Base-by-base conservation (phyloP, 23 tunicate genomes). In the Styela clava region DNA sequence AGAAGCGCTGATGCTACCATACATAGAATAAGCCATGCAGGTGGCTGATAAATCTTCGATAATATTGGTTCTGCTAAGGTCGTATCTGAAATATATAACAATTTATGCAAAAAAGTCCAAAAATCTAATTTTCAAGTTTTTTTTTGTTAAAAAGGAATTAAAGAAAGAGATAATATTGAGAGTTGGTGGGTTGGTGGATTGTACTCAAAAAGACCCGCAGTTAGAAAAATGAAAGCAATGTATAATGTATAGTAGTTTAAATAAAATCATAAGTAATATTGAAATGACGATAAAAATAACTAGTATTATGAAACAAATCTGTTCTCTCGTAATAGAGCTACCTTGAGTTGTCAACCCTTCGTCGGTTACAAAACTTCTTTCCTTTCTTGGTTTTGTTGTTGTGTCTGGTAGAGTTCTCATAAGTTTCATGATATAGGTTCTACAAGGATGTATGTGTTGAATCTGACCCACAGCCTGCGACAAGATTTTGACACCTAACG, bases 1-100 rank as follows among this genome's bases (percentile, higher is more conserved):
- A 24, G 27, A 26, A 76, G 30, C 9, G 81, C 44, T 0, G 18
- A 16, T 7, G 37, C 16, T 27, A 64, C 27, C 44, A 52, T 12
- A 21, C n/a, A 16, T n/a, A 44, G 7, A 26, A 76, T 52, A 22
- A 44, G 31, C 65, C 65, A 52, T 1, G 29, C 64, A 22, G 81
- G 81, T 19, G 65, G 64, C 12, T 24, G 81, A 23, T 76, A 52
- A 36, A 76, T 76, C 23, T 16, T 26, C 12, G 71, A 29, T 22
- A 25, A 25, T 26, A 33, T 52, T 2, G 81, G 22, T 44, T 76
- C 81, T 24, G 26, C 52, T 16, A 22, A 24, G 25, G 78, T 72
- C 26, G 44, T 72, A 0, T 20, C 78, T 72, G 51, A 33, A 72
- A 25, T 0, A 69, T 19, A 69, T 19, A 22, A 24, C 29, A 69